Evolutionary conservation across 2,797 vertebrate genomes (phyloP), one percentile per base, ranked within the genome.

Genomic region (Synaphobranchus kaupii): DNA sequence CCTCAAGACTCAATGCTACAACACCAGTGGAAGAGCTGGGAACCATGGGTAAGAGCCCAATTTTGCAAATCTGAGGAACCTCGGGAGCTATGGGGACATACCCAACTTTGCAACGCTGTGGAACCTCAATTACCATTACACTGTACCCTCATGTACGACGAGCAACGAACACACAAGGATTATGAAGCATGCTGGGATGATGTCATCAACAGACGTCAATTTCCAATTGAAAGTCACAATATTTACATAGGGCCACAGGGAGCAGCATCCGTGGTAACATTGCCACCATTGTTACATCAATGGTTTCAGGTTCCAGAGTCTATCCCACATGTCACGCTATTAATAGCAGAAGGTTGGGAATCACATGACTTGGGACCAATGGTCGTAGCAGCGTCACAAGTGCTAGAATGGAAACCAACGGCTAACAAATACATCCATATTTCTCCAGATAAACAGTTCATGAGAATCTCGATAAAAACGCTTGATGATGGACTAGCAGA

Each of bases 301-400:
- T 86, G 76, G 86, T 47, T 71, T 22, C 50, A 82, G 20, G 9
- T 86, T 34, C 1, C 7, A 15, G 47, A 60, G 20, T 12, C 85
- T 31, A 22, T 3, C 6, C 20, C 52, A 10, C 1, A 4, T 66
- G 5, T 82, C 7, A 12, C 52, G 0, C n/a, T 58, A 0, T 52
- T 85, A 85, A n/a, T 84, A 15, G 20, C 15, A 25, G 31, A 73
- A 44, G 84, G 71, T 1, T 1, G 58, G 12, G 39, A 85, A 22
- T 78, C 71, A 31, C 84, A 88, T 60, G 83, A 60, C 0, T 31
- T 76, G 9, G 87, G 87, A 56, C 84, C 73, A 31, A 88, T 86
- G 73, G 13, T 86, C 1, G 82, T 82, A 52, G 1, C 1, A 68
- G 84, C 56, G n/a, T n/a, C n/a, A n/a, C n/a, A n/a, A n/a, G n/a